Percentiles rank a stretch among this genome's conserved stretches.
Evolutionary conservation across 2,113 vertebrate species (phyloP).

Genomic region (Triplophysa rosa): DNA sequence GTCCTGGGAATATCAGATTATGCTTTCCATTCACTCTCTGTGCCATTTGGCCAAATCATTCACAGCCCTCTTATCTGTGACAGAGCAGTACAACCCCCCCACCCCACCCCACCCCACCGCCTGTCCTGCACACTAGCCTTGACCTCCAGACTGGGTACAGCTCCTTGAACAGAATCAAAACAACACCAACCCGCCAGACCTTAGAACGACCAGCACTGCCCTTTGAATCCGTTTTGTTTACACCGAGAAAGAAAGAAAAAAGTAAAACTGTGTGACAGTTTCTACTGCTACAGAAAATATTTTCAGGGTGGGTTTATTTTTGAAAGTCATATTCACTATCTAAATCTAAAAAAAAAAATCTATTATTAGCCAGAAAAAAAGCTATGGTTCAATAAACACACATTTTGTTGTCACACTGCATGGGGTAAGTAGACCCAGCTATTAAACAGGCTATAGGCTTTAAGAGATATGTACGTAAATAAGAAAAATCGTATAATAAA

Average conservation of each 20-base stretch:
- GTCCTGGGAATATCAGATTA: constrained; percentile 68
- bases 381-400: too few relatives aligned
- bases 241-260: constrained; percentile 27
- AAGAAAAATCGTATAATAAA: too few relatives aligned
- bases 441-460: neutral
- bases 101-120: constrained; percentile 36
- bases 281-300: too few relatives aligned
- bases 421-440: too few relatives aligned
- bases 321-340: too few relatives aligned
- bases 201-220: constrained; percentile 3
- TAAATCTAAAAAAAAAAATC: too few relatives aligned
- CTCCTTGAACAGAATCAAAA: constrained; percentile 36
- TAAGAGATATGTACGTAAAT: too few relatives aligned
- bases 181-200: constrained; percentile 36
- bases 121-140: constrained; percentile 47
- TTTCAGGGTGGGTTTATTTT: too few relatives aligned
- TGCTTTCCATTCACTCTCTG: constrained; percentile 58
- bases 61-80: constrained; percentile 68
- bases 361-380: too few relatives aligned
- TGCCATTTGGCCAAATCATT: constrained; percentile 67
- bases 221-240: constrained; percentile 24
- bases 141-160: constrained; percentile 57
- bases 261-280: neutral
- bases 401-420: too few relatives aligned
- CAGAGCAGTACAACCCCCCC: neutral